Evolutionary conservation across 2,888 invertebrate species (phyloP).

Genomic region (Lacanobia wlatinum): DNA sequence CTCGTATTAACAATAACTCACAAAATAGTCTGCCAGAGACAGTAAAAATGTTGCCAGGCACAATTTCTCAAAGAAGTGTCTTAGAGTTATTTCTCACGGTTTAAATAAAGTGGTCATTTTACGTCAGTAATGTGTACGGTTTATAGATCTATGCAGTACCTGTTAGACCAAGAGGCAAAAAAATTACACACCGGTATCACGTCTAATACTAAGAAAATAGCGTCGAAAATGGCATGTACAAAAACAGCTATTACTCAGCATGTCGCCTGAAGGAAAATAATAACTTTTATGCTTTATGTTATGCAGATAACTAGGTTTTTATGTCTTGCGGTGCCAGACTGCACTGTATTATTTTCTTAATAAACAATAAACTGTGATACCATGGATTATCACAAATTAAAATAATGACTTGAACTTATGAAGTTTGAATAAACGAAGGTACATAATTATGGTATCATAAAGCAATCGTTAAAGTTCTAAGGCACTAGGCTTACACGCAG

Average conservation of each 20-base stretch:
- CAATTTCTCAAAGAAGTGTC: conserved; percentile 20
- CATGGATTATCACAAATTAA: conserved; percentile 20
- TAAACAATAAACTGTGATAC: conserved; percentile 37
- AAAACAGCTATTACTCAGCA: conserved; percentile 21
- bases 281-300: conserved; percentile 49
- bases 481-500: neutral
- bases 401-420: conserved; percentile 13
- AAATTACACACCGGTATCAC: conserved; percentile 13
- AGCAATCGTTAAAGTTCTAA: conserved; percentile 10
- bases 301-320: conserved; percentile 56
- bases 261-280: conserved; percentile 34
- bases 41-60: neutral
- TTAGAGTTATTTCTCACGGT: conserved; percentile 54
- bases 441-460: conserved; percentile 14
- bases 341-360: conserved; percentile 38
- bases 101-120: conserved; percentile 46
- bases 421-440: neutral
- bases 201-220: conserved; percentile 12
- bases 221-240: conserved; percentile 24
- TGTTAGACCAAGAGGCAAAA: conserved; percentile 12
- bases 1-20: too few relatives aligned
- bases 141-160: conserved; percentile 29
- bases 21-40: neutral
- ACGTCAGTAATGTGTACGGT: conserved; percentile 33
- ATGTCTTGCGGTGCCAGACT: conserved; percentile 38